phyloP scores from a whole-genome alignment of 2,113 vertebrate genomes.

The Macrotus californicus region DNA sequence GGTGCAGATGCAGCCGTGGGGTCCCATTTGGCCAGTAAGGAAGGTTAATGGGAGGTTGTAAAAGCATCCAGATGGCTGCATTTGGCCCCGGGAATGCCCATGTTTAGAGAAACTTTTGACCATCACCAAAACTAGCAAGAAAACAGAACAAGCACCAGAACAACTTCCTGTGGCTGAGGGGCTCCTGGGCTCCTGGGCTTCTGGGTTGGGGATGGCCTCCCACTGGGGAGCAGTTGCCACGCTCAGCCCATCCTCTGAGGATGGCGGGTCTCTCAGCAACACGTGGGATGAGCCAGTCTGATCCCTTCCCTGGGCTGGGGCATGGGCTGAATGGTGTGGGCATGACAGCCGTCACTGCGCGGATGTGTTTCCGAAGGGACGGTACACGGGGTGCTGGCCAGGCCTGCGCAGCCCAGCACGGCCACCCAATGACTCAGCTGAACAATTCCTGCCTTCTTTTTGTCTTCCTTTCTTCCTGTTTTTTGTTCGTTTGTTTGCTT shows the following conservation, averaged over 20 bases:
- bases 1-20: fast-evolving
- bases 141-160: not conserved
- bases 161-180: fast-evolving
- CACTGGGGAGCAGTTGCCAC: too few species aligned
- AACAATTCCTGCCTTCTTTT: not conserved
- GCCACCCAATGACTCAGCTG: fast-evolving
- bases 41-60: not conserved
- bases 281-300: too few species aligned
- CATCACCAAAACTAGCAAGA: not conserved
- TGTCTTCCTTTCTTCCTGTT: not conserved
- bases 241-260: not conserved
- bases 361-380: not conserved
- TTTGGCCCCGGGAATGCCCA: not conserved
- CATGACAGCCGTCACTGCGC: fast-evolving
- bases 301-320: too few species aligned
- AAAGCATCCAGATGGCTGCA: not conserved
- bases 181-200: too few species aligned
- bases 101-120: not conserved
- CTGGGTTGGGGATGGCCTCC: too few species aligned
- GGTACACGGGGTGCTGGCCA: not conserved
- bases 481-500: not conserved
- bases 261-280: not conserved
- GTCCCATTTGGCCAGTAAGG: fast-evolving
- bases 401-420: fast-evolving
- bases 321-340: fast-evolving